phyloP scores from a whole-genome alignment of 1,140 invertebrate species.

The Drosophila quadrilineata region DNA sequence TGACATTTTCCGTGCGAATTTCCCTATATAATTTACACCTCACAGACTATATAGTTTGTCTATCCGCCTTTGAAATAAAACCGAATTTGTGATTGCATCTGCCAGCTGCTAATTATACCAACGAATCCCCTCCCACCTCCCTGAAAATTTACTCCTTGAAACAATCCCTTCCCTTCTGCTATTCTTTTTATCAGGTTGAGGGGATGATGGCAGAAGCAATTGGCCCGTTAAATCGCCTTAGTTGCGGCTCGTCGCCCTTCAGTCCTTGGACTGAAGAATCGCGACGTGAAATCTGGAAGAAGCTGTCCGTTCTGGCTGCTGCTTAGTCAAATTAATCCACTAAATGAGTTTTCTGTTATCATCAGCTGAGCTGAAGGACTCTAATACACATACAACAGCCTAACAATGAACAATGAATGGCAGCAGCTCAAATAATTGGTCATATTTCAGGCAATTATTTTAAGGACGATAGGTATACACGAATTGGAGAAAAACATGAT shows the following conservation, averaged over 20 bases:
- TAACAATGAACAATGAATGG: too few relatives aligned
- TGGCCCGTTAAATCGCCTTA: slow-evolving; percentile 55
- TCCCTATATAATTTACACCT: slow-evolving; percentile 48
- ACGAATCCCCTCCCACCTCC: too few relatives aligned
- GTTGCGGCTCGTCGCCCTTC: slow-evolving; percentile 4
- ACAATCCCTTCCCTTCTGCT: slow-evolving; percentile 2
- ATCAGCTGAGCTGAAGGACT: slow-evolving; percentile 28
- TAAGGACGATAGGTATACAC: too few relatives aligned
- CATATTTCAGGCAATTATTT: too few relatives aligned
- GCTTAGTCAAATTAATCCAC: slow-evolving; percentile 66
- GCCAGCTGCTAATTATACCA: slow-evolving; percentile 45
- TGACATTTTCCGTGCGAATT: slow-evolving; percentile 26
- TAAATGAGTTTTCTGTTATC: slow-evolving; percentile 62
- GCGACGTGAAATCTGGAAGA: background rate
- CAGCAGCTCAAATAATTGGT: too few relatives aligned
- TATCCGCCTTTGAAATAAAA: background rate
- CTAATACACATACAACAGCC: too few relatives aligned
- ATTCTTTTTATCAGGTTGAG: slow-evolving; percentile 32
- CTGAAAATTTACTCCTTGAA: background rate
- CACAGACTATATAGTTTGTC: background rate
- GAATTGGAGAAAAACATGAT: too few relatives aligned
- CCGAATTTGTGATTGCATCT: slow-evolving; percentile 11
- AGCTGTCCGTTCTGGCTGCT: slow-evolving; percentile 11
- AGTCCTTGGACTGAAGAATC: background rate
- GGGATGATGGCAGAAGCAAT: background rate